Conservation (phyloP, 2,888 invertebrate genomes). For the Pyrochroa serraticornis region DNA sequence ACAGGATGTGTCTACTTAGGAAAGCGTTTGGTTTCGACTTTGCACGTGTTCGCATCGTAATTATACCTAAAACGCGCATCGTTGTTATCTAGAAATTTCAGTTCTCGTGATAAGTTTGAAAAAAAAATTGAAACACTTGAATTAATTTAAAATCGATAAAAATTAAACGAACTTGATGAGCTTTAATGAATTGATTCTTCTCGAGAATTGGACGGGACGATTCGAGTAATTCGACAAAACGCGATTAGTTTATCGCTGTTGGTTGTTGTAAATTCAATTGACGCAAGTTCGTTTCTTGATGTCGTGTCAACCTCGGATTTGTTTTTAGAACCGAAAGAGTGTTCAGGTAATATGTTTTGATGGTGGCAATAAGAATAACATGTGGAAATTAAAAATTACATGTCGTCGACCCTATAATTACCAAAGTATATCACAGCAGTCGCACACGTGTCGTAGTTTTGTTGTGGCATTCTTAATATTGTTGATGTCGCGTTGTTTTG, state of each 20-base stretch:
- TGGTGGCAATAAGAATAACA: slow-evolving; percentile 4
- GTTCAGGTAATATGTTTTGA: not conserved
- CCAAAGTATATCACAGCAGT: slow-evolving; percentile 20
- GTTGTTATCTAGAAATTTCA: not conserved
- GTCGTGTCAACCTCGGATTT: no score
- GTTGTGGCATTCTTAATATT: slow-evolving; percentile 10
- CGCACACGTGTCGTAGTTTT: slow-evolving; percentile 15
- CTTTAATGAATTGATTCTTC: no score
- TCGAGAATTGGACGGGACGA: no score
- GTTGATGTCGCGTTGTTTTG: not conserved
- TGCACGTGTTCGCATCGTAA: slow-evolving; percentile 1
- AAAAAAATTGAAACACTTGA: no score
- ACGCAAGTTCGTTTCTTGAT: no score
- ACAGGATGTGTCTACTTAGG: not conserved
- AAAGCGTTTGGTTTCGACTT: not conserved
- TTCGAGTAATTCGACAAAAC: no score
- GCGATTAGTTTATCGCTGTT: no score
- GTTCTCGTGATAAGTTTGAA: no score
- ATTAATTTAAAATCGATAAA: no score
- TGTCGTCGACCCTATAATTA: slow-evolving; percentile 27
- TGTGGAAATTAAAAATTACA: slow-evolving; percentile 18
- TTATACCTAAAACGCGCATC: not conserved
- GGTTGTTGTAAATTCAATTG: no score
- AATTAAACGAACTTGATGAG: no score
- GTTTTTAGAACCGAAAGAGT: no score